phyloP scores from a whole-genome alignment of 1,140 invertebrate species.

The Mamestra configurata region DNA sequence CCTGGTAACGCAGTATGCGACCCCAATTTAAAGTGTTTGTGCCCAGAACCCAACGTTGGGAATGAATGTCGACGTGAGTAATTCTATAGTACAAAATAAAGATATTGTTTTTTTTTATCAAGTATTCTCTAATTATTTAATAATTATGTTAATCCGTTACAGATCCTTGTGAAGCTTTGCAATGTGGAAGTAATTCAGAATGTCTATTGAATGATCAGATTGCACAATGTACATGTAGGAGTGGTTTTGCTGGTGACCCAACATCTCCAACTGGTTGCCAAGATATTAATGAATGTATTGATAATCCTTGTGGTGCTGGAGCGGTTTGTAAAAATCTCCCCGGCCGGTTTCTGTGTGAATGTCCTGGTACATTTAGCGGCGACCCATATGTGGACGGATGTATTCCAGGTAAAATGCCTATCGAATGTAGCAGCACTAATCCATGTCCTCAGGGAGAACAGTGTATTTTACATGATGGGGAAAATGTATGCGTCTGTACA shows the following conservation, averaged over 20 bases:
- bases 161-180: slow-evolving; percentile 96
- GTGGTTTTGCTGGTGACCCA: slow-evolving; percentile 92
- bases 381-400: slow-evolving; percentile 93
- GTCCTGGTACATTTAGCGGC: slow-evolving; percentile 92
- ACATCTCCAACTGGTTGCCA: slow-evolving; percentile 92
- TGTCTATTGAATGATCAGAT: slow-evolving; percentile 95
- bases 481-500: slow-evolving; percentile 95
- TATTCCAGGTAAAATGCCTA: slow-evolving; percentile 88
- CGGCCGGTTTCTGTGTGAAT: slow-evolving; percentile 95
- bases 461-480: slow-evolving; percentile 93
- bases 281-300: slow-evolving; percentile 96
- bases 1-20: slow-evolving; percentile 97
- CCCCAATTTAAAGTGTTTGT: slow-evolving; percentile 92
- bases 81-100: slow-evolving; percentile 48
- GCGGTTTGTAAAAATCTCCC: slow-evolving; percentile 96
- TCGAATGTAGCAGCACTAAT: slow-evolving; percentile 91
- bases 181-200: slow-evolving; percentile 95
- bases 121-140: slow-evolving; percentile 6
- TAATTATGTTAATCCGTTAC: slow-evolving; percentile 62
- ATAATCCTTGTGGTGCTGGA: slow-evolving; percentile 93
- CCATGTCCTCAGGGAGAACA: slow-evolving; percentile 95
- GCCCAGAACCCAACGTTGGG: slow-evolving; percentile 96
- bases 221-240: slow-evolving; percentile 94
- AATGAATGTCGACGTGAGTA: slow-evolving; percentile 96
- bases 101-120: background rate